Evolutionary conservation across 1,140 invertebrate species (phyloP).

Genomic region (Drosophila setifemur): DNA sequence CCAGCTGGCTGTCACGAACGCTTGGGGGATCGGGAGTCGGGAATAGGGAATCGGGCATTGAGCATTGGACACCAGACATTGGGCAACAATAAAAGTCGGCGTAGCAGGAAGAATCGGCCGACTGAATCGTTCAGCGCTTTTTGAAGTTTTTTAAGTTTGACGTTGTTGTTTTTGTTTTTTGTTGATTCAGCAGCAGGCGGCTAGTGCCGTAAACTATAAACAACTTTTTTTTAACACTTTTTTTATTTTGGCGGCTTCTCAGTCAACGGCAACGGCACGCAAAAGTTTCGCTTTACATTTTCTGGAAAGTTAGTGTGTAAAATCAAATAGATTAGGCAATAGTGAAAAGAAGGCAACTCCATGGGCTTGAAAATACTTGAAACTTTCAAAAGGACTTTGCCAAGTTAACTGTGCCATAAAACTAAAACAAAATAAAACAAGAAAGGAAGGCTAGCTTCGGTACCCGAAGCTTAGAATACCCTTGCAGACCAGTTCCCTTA

Average conservation of each 20-base stretch:
- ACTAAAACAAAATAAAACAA: too few relatives aligned
- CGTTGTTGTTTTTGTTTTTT: constrained; percentile 25
- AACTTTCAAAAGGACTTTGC: too few relatives aligned
- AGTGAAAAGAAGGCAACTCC: constrained; percentile 3
- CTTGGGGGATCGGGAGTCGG: constrained; percentile 32
- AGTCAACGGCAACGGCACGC: constrained; percentile 64
- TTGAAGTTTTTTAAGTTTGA: constrained; percentile 50
- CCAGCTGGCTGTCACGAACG: constrained; percentile 70
- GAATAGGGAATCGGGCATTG: constrained; percentile 8
- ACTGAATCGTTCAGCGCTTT: constrained; percentile 67
- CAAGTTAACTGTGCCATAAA: too few relatives aligned
- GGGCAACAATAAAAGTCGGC: constrained; percentile 45
- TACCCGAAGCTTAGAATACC: too few relatives aligned
- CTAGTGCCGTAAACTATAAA: constrained; percentile 59
- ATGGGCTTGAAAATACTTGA: constrained; percentile 5
- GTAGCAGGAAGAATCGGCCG: constrained; percentile 72
- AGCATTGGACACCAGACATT: constrained; percentile 40
- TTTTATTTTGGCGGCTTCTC: constrained; percentile 72
- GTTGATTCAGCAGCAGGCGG: too few relatives aligned
- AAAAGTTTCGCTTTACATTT: constrained; percentile 75
- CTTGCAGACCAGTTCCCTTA: too few relatives aligned
- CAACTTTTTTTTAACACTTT: too few relatives aligned
- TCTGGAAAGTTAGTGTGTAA: constrained; percentile 36
- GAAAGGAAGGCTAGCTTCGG: too few relatives aligned
- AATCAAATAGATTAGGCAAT: constrained; percentile 49